Evolutionary conservation across 2,888 invertebrate genomes (phyloP), one percentile per base, ranked within the genome.

Genomic region (Pyralis farinalis): DNA sequence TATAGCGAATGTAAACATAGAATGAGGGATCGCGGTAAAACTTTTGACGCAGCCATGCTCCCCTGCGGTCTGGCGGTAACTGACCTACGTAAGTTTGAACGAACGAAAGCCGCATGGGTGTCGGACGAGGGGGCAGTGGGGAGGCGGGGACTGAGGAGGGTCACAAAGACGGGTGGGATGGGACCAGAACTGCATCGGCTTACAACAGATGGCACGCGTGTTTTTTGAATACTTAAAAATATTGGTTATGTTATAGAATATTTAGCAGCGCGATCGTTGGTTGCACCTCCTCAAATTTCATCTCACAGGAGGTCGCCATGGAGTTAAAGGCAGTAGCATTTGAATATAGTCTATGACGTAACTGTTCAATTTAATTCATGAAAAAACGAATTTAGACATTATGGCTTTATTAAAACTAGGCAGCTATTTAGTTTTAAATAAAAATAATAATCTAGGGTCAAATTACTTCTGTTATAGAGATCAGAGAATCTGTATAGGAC

Each of bases 1-100:
- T 74, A 85, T 52, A 80, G 65, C 79, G 79, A 71, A 78, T 83
- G 88, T 87, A 87, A 86, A 87, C 87, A 87, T 67, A 74, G 71
- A 81, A 64, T 80, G 78, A 77, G 85, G 69, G 77, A 64, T 67
- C 81, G 84, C 81, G 80, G 69, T 71, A 83, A 84, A 86, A 84
- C 71, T 83, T 84, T 85, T 82, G 76, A 83, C 87, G 81, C 90
- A 81, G 85, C 89, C 89, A 88, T 87, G 71, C 87, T 89, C 86
- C 81, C 79, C 77, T 84, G 87, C 82, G 87, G 86, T 88, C 85
- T 83, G 84, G 84, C 89, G 87, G 89, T 90, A 90, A 90, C 90
- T 90, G 90, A 90, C 90, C 90, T 90, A 87, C 88, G 88, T 74
- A 90, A 88, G 88, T 87, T 87, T 87, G 85, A 85, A 87, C 84